A percentile compares a stretch with the other conserved stretches of the same genome.
Conservation (phyloP, 1,140 invertebrate species). For the Carposina sasakii region DNA sequence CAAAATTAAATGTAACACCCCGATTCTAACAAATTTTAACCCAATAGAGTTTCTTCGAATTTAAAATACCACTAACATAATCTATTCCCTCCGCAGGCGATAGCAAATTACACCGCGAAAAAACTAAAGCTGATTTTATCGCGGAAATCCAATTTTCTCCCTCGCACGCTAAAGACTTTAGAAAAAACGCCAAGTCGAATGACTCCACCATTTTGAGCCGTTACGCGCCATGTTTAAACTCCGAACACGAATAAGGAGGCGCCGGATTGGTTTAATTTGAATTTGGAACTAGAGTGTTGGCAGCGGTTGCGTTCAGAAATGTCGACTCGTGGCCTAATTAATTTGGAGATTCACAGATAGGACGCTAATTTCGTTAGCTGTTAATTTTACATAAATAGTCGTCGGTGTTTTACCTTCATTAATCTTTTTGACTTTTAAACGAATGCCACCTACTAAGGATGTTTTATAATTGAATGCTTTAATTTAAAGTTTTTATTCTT, state of each 20-base stretch:
- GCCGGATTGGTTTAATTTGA: constrained; percentile 71
- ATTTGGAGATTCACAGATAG: constrained; percentile 54
- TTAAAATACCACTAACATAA: constrained; percentile 53
- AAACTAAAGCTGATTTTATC: constrained; percentile 56
- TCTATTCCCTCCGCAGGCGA: constrained; percentile 33
- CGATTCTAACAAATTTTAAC: too few species aligned
- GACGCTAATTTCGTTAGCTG: constrained; percentile 52
- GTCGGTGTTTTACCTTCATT: constrained; percentile 40
- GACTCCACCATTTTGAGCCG: constrained; percentile 65
- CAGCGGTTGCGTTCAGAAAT: constrained; percentile 26
- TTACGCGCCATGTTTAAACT: constrained; percentile 59
- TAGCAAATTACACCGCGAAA: constrained; percentile 53
- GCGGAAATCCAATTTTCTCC: constrained; percentile 71
- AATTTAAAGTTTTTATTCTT: too few species aligned
- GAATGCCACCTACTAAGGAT: constrained; percentile 21
- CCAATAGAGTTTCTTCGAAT: constrained; percentile 64
- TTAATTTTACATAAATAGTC: constrained; percentile 47
- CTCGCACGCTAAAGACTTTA: constrained; percentile 61
- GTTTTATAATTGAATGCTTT: constrained; percentile 14
- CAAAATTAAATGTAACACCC: too few species aligned
- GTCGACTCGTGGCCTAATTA: constrained; percentile 40
- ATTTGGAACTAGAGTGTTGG: constrained; percentile 50
- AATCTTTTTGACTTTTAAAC: constrained; percentile 41
- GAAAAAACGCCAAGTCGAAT: constrained; percentile 69
- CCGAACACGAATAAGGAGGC: constrained; percentile 69